Evolutionary conservation across 2,113 vertebrate genomes (phyloP).

Genomic region (Gobius niger): DNA sequence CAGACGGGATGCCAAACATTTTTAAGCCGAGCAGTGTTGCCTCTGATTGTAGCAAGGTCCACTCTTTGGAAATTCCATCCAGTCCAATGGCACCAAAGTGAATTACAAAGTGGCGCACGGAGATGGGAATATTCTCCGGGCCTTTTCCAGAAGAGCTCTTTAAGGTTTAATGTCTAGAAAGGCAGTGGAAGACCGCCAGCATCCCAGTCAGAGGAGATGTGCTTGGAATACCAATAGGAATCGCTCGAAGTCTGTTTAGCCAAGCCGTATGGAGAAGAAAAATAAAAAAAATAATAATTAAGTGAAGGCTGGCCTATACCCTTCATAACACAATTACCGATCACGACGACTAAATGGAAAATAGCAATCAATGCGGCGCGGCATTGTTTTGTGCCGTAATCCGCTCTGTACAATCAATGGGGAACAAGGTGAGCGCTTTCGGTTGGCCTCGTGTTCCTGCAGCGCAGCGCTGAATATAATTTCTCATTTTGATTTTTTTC

Average conservation of each 20-base stretch:
- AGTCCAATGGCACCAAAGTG: constrained; percentile 56
- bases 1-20: constrained; percentile 28
- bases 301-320: not conserved
- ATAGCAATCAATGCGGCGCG: constrained; percentile 39
- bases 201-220: constrained; percentile 47
- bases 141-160: constrained; percentile 69
- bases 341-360: constrained; percentile 45
- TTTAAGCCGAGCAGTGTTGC: constrained; percentile 28
- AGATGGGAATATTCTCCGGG: constrained; percentile 58
- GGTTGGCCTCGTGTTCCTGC: constrained; percentile 36
- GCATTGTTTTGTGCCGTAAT: constrained; percentile 53
- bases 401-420: constrained; percentile 47
- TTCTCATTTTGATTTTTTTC: constrained; percentile 36
- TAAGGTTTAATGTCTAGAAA: constrained; percentile 60
- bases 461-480: constrained; percentile 35
- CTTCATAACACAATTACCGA: constrained; percentile 41
- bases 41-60: constrained; percentile 30
- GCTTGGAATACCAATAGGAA: constrained; percentile 54
- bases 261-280: constrained; percentile 13
- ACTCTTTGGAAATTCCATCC: constrained; percentile 47
- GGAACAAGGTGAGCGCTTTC: constrained; percentile 49
- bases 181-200: constrained; percentile 54
- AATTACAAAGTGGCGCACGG: constrained; percentile 64
- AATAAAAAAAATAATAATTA: not conserved
- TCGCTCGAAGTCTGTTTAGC: constrained; percentile 29